Evolutionary conservation across 2,113 vertebrate species (phyloP).

Genomic region (Syngnathus floridae): DNA sequence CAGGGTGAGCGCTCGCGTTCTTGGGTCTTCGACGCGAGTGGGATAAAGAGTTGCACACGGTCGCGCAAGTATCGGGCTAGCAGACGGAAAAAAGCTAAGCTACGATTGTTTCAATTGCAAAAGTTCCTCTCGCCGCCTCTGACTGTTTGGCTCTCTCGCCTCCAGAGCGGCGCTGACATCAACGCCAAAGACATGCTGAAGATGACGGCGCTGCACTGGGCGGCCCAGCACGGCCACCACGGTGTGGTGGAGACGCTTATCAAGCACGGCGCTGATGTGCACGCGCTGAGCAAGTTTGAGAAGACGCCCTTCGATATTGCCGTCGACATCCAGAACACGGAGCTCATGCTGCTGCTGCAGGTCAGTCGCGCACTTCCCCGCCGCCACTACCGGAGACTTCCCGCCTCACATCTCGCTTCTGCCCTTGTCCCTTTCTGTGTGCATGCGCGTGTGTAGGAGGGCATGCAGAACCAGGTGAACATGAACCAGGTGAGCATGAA

Average conservation of each 20-base stretch:
- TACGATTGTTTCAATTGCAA: too few species aligned
- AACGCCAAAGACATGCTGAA: slow-evolving; percentile 95
- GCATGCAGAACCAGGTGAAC: slow-evolving; percentile 80
- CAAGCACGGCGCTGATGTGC: slow-evolving; percentile 80
- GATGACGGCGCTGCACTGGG: slow-evolving; percentile 94
- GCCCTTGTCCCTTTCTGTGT: background rate
- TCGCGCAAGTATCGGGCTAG: too few species aligned
- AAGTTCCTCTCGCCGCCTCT: too few species aligned
- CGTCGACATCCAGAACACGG: slow-evolving; percentile 79
- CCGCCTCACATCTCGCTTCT: background rate
- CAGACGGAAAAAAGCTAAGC: too few species aligned
- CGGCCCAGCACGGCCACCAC: slow-evolving; percentile 80
- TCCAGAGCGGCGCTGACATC: slow-evolving; percentile 85
- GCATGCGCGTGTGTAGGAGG: slow-evolving; percentile 67
- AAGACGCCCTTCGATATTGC: slow-evolving; percentile 89
- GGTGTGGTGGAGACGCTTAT: slow-evolving; percentile 79
- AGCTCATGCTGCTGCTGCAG: slow-evolving; percentile 83
- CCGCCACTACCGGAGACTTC: background rate
- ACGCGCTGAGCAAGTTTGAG: slow-evolving; percentile 86
- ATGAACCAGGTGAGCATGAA: slow-evolving; percentile 68
- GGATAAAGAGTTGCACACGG: too few species aligned
- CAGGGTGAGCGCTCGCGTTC: slow-evolving; percentile 59
- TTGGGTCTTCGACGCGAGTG: too few species aligned
- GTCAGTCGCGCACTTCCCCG: slow-evolving; percentile 46
- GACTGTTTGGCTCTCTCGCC: background rate